phyloP scores from a whole-genome alignment of 2,888 invertebrate genomes.

The Reticulitermes lucifugus region DNA sequence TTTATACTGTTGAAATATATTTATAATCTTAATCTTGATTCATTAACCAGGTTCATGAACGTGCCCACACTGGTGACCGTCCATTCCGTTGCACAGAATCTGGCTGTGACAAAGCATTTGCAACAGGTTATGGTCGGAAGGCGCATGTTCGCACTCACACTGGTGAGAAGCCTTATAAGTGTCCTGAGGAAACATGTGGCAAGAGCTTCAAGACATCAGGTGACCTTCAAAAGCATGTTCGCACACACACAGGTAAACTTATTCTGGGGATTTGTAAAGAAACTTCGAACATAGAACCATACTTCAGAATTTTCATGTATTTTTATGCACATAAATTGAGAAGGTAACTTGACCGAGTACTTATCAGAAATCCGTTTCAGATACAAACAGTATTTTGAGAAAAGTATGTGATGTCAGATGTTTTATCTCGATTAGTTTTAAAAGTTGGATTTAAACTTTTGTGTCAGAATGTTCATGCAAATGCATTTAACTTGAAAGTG shows the following conservation, averaged over 20 bases:
- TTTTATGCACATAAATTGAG: neutral
- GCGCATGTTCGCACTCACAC: constrained; percentile 71
- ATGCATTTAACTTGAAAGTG: too few species aligned
- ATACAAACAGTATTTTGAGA: too few species aligned
- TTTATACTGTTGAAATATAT: too few species aligned
- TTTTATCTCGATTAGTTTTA: too few species aligned
- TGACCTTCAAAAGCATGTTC: constrained; percentile 70
- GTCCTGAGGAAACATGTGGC: constrained; percentile 66
- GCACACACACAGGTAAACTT: constrained; percentile 69
- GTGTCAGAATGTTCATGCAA: too few species aligned
- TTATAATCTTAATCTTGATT: neutral
- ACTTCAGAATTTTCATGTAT: neutral
- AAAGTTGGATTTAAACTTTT: too few species aligned
- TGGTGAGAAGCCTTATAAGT: constrained; percentile 70
- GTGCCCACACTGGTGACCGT: constrained; percentile 67
- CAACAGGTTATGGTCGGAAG: constrained; percentile 69
- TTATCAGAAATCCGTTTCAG: too few species aligned
- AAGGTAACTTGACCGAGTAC: too few species aligned
- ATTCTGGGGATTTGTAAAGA: neutral
- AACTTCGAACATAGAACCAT: too few species aligned
- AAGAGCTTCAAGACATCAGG: constrained; percentile 73
- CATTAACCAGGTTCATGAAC: constrained; percentile 65
- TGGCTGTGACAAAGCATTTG: constrained; percentile 72
- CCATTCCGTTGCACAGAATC: constrained; percentile 69
- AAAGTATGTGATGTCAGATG: too few species aligned